Evolutionary conservation across 2,888 invertebrate genomes (phyloP), one percentile per base, ranked within the genome.

Genomic region (Baccha elongata): DNA sequence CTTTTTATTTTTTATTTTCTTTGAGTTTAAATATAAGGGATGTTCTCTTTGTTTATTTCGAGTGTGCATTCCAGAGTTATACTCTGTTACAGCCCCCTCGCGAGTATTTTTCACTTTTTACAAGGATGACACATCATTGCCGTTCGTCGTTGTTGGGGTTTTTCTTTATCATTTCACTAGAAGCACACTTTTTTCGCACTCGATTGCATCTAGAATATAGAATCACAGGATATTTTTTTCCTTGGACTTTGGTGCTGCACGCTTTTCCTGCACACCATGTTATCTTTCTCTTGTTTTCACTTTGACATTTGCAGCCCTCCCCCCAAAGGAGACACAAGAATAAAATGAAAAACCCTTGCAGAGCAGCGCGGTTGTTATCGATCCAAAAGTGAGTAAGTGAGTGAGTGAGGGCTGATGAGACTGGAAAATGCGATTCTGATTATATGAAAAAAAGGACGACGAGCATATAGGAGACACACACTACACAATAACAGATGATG

Each of bases 401-500:
- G 53, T 48, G 52, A 55, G 67, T 46, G 40, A 58, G 44, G 46
- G 23, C 37, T 65, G 46, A 29, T 62, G 76, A 83, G 55, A 76
- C 81, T 78, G 78, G 83, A 83, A 80, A 83, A 83, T 83, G 78
- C 78, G 78, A 78, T 83, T 83, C 64, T 72, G 55, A 29, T 50
- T 64, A 52, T 64, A 52, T 83, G 78, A 64, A 76, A 83, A n/a
- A 58, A 78, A 69, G 67, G 52, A 71, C 50, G 53, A 52, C 3
- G 23, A 53, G 64, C 67, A n/a, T n/a, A n/a, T n/a, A 32, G 75
- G 69, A 75, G 78, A 78, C 78, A 78, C 78, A 83, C 71, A 83
- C 78, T 76, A 78, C 78, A 83, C 71, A 83, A 83, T 76, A 78
- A 83, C 78, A 80, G 21, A 42, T 55, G 72, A 83, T 60, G 75